Evolutionary conservation across 2,113 vertebrate genomes (phyloP).

Genomic region (Symphodus melops): DNA sequence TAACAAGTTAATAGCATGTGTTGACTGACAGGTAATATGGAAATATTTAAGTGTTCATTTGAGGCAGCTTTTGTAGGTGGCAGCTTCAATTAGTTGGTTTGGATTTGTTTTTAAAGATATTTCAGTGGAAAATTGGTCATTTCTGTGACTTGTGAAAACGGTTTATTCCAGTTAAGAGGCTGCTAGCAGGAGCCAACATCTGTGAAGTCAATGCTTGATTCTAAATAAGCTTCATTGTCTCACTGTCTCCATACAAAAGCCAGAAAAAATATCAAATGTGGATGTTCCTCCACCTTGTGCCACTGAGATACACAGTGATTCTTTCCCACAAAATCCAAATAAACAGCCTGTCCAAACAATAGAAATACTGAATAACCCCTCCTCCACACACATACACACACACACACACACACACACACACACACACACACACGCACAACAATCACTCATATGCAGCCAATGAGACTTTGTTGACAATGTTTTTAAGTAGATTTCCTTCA

Average conservation of each 20-base stretch:
- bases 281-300: slow-evolving; percentile 73
- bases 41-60: background rate
- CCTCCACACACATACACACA: slow-evolving; percentile 29
- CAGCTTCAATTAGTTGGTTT: background rate
- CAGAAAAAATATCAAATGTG: slow-evolving; percentile 61
- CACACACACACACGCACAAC: background rate
- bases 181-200: slow-evolving; percentile 53
- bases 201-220: slow-evolving; percentile 52
- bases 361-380: slow-evolving; percentile 70
- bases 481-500: slow-evolving; percentile 84
- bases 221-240: slow-evolving; percentile 55
- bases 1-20: slow-evolving; percentile 12
- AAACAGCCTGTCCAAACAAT: slow-evolving; percentile 82
- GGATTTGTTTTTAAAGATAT: background rate
- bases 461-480: slow-evolving; percentile 78
- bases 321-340: slow-evolving; percentile 73
- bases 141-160: slow-evolving; percentile 25
- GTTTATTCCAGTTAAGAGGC: slow-evolving; percentile 52
- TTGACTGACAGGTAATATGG: slow-evolving; percentile 17
- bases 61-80: background rate
- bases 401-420: background rate
- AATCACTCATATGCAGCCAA: slow-evolving; percentile 30
- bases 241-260: slow-evolving; percentile 47
- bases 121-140: background rate
- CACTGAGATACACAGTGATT: slow-evolving; percentile 58